phyloP scores from a whole-genome alignment of 2,113 vertebrate species.

The Archilochus colubris region DNA sequence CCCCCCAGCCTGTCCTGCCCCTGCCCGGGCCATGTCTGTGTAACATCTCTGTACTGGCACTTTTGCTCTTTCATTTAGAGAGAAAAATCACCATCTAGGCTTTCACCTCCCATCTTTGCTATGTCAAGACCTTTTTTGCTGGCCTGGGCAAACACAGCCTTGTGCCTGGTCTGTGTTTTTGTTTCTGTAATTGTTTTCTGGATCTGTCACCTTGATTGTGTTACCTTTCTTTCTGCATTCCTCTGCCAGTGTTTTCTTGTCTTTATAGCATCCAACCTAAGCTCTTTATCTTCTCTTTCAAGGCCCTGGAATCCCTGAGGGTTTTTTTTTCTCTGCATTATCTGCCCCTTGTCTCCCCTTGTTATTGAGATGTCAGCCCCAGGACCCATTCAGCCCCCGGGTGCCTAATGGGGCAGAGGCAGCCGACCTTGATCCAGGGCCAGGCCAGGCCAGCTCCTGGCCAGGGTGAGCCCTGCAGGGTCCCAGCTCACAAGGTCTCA shows the following conservation, averaged over 20 bases:
- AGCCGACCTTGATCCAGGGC: background rate
- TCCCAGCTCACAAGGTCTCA: fast-evolving
- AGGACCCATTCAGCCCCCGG: fast-evolving
- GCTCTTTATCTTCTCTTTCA: slow-evolving; percentile 19
- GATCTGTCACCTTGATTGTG: background rate
- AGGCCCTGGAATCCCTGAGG: background rate
- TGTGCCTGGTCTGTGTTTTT: background rate
- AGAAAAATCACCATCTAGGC: background rate
- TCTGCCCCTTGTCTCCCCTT: background rate
- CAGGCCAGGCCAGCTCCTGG: background rate
- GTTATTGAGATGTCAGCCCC: background rate
- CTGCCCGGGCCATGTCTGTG: background rate
- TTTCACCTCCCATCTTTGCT: background rate
- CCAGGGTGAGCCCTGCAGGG: background rate
- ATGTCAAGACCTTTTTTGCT: background rate
- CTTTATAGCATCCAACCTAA: background rate
- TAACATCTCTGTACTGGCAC: fast-evolving
- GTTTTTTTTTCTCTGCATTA: background rate
- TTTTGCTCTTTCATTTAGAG: background rate
- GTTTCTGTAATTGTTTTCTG: background rate
- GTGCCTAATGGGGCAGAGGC: background rate
- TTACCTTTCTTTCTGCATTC: background rate
- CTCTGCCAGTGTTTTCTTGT: background rate
- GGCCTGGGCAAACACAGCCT: background rate
- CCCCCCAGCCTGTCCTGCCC: fast-evolving